Base-by-base conservation (phyloP, 2,113 vertebrate species). In the Oophaga pumilio region DNA sequence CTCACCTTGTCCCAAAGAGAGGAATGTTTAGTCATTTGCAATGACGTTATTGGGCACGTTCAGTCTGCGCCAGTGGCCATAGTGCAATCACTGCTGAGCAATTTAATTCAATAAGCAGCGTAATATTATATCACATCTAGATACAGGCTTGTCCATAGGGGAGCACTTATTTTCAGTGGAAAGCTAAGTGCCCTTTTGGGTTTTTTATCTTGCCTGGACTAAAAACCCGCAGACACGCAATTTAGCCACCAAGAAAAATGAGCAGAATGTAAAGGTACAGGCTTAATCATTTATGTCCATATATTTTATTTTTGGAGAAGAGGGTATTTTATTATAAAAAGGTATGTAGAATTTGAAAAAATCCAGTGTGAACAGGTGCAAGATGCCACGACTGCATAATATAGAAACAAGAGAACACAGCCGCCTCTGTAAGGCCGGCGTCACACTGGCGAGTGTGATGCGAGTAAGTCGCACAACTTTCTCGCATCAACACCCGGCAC, bases 61-160 rank as follows among this genome's bases (percentile, higher is more conserved):
- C 22, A 77, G 17, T 77, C 22, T 13, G 14, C 26, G 49, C 76
- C 52, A 28, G 13, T 78, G 52, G 28, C 56, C 79, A 62, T 60
- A 80, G 50, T 79, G 1, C 28, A 17, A 57, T 59, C 78, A 26
- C 56, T 26, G 17, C n/a, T 52, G 20, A 24, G 24, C 52, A 56
- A 17, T 57, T 57, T 52, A 50, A 77, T 77, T 50, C 43, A 79
- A 79, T 79, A 26, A 79, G 15, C 4, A 26, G 50, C 22, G 77
- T 79, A 56, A 79, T 59, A 57, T 59, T 28, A 79, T 79, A 79
- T 24, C 17, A 59, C 77, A 26, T n/a, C 26, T 79, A n/a, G 56
- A 24, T 79, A 28, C 28, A 26, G 15, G 4, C 22, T 43, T 62
- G 78, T 17, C 56, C 53, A 33, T 62, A 17, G 10, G 53, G 53